Percentiles rank a stretch among this genome's conserved stretches.
These are phyloP conservation scores for Trissolcus basalis DNA, from an alignment of 1,140 invertebrate genomes.

Conservation along the genomic window DNA sequence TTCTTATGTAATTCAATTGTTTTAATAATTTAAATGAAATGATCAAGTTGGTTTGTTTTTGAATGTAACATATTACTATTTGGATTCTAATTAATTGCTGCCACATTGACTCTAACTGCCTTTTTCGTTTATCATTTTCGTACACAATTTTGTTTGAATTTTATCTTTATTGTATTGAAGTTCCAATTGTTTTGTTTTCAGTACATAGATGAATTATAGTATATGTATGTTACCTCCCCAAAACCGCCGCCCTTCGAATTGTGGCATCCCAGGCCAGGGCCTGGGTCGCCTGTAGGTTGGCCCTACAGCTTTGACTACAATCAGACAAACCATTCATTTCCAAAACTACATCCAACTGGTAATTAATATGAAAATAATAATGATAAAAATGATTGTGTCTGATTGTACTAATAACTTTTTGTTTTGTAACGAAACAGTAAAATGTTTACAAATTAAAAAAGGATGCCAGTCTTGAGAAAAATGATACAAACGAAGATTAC, in stretches of 20 bases:
- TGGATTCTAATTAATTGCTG: no score
- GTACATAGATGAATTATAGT: neutral
- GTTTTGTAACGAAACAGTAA: neutral
- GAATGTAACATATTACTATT: no score
- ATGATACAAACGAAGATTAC: neutral
- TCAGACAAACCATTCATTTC: slow-evolving; percentile 18
- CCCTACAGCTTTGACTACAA: slow-evolving; percentile 43
- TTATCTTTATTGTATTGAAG: neutral
- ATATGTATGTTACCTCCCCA: slow-evolving; percentile 38
- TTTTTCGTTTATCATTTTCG: slow-evolving; percentile 5
- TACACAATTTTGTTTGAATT: slow-evolving; percentile 30
- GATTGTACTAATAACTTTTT: slow-evolving; percentile 17
- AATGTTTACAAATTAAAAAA: no score
- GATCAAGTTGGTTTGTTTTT: no score
- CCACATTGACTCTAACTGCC: no score
- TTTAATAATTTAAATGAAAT: no score
- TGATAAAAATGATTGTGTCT: slow-evolving; percentile 27
- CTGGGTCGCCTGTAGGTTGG: slow-evolving; percentile 48
- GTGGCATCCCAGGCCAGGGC: slow-evolving; percentile 46
- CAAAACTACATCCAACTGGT: no score
- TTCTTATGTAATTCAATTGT: no score
- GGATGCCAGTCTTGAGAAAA: no score
- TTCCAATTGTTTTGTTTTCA: neutral
- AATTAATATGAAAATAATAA: slow-evolving; percentile 4
- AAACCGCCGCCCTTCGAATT: slow-evolving; percentile 40